phyloP scores from a whole-genome alignment of 2,797 vertebrate genomes.

The Helicolenus hilgendorfi region DNA sequence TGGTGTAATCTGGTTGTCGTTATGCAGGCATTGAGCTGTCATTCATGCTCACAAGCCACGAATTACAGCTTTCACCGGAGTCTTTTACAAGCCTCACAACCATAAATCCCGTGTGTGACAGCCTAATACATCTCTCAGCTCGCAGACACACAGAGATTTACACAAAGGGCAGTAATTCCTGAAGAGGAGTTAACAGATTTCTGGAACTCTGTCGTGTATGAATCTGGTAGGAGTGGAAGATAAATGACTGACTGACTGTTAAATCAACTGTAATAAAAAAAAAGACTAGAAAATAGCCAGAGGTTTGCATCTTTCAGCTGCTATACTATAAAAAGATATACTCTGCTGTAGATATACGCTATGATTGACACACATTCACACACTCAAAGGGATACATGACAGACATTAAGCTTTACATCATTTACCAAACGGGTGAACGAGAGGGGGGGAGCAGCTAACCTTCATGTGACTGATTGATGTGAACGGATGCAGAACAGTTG shows the following conservation, averaged over 20 bases:
- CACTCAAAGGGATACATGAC: not conserved
- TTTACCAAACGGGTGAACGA: not conserved
- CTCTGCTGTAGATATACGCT: not conserved
- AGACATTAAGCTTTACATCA: not conserved
- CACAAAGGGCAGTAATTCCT: slow-evolving; percentile 7
- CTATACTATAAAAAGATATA: not conserved
- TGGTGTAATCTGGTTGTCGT: not conserved
- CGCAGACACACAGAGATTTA: slow-evolving; percentile 21
- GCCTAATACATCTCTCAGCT: not conserved
- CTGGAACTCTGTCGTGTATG: not conserved
- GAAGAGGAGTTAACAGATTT: slow-evolving; percentile 17
- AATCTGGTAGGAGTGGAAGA: not conserved
- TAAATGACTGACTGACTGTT: not conserved
- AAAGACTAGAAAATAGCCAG: not conserved
- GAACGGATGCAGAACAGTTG: slow-evolving; percentile 21
- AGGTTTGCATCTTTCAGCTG: not conserved
- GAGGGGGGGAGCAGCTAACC: not conserved
- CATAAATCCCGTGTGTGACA: slow-evolving; percentile 19
- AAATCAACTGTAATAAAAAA: not conserved
- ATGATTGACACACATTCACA: not conserved
- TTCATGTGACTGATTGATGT: slow-evolving; percentile 10
- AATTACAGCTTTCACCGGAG: not conserved
- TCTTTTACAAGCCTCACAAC: not conserved
- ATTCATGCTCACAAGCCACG: not conserved
- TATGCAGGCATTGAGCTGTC: not conserved